A percentile compares a stretch with the other conserved stretches of the same genome.
Conservation (phyloP, 1,140 invertebrate species). For the Leptonema lineaticorne region DNA sequence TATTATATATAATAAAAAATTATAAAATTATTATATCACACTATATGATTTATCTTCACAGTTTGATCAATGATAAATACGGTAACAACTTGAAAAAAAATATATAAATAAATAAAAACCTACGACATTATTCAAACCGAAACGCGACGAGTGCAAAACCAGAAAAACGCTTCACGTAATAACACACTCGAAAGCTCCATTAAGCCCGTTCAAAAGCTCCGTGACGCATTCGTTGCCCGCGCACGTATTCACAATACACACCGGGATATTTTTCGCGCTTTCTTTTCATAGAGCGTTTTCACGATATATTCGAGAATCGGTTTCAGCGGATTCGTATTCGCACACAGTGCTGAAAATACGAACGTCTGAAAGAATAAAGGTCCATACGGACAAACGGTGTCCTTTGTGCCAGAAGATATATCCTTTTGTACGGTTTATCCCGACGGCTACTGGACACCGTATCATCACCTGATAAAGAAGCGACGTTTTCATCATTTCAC, state of each 20-base stretch:
- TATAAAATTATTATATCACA: too few relatives aligned
- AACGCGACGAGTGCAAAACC: too few relatives aligned
- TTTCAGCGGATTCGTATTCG: not conserved
- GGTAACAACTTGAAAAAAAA: too few relatives aligned
- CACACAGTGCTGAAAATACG: not conserved
- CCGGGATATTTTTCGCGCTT: too few relatives aligned
- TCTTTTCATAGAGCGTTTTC: constrained; percentile 2
- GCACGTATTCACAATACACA: too few relatives aligned
- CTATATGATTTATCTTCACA: too few relatives aligned
- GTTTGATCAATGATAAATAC: too few relatives aligned
- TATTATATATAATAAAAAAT: too few relatives aligned
- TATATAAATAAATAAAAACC: too few relatives aligned
- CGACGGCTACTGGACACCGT: not conserved
- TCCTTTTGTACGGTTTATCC: not conserved
- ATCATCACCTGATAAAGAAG: constrained; percentile 4
- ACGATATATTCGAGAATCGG: not conserved
- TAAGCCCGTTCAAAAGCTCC: too few relatives aligned
- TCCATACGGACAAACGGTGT: not conserved
- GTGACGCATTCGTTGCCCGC: too few relatives aligned
- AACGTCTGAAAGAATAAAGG: not conserved
- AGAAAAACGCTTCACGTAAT: not conserved
- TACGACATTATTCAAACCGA: too few relatives aligned
- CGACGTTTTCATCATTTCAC: not conserved
- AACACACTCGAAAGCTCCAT: not conserved
- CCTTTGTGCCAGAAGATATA: not conserved